Base-by-base conservation (phyloP, 2,113 vertebrate genomes). In the Castor canadensis region DNA sequence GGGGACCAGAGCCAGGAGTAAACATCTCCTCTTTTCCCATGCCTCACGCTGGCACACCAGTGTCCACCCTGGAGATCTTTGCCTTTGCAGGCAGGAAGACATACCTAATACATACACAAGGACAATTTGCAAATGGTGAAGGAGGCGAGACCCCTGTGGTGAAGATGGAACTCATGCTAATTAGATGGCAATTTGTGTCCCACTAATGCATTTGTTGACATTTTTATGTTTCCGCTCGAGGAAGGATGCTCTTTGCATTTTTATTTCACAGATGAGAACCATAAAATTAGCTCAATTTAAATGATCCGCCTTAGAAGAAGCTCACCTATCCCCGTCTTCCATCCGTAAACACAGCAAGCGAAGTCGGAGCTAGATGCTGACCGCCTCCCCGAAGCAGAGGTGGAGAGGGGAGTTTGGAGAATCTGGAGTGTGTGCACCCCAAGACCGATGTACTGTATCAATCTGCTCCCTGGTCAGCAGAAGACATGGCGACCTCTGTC, bases 161-260 rank as follows among this genome's bases (percentile, higher is more conserved):
- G 69, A 47, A 30, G 69, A 49, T 1, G 11, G 66, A 20, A 35
- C 49, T 73, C 62, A 12, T 10, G 26, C 58, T 79, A 69, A 95
- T 54, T 83, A 75, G 58, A 56, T 38, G 71, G 30, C 75, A 47
- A 80, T 60, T 82, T 40, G 64, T n/a, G 58, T n/a, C 17, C 35
- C 9, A 1, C 49, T 20, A 49, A 49, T 47, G 47, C 71, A 40
- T 75, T 82, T 81, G 93, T 52, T 64, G 60, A 62, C 69, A 10
- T 40, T 95, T 96, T 91, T 45, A 94, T 88, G 75, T 95, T 90
- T 92, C 84, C 69, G 45, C 26, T 13, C 32, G 38, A 83, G 82
- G 76, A 96, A 67, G 32, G 52, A 43, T 12, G 40, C 32, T 72
- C 85, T 80, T 96, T 64, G 52, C 6, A 1, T 66, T 85, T 95